Percentiles rank a stretch among this genome's conserved stretches.
phyloP scores from a whole-genome alignment of 2,113 vertebrate genomes.

The Rhinogobius similis region DNA sequence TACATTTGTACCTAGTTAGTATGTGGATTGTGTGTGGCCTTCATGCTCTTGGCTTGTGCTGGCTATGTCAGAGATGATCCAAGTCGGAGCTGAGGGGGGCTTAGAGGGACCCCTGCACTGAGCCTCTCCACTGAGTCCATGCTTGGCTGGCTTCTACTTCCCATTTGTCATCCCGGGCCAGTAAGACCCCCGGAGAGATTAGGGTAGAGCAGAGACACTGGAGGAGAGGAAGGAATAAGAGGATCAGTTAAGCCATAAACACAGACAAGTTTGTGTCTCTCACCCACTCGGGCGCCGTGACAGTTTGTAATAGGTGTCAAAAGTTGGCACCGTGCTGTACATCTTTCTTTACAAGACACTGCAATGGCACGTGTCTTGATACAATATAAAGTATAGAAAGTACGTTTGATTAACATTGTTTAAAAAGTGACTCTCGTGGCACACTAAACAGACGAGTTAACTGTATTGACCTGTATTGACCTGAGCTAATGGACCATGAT shows the following conservation, averaged over 20 bases:
- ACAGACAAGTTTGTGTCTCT: constrained; percentile 74
- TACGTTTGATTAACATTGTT: constrained; percentile 4
- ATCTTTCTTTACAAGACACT: constrained; percentile 51
- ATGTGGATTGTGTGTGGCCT: constrained; percentile 43
- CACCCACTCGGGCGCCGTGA: constrained; percentile 63
- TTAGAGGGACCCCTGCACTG: constrained; percentile 69
- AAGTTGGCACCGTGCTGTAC: constrained; percentile 61
- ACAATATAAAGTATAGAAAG: constrained; percentile 32
- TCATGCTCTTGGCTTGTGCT: constrained; percentile 51
- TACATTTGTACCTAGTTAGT: not conserved
- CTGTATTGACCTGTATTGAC: constrained; percentile 57
- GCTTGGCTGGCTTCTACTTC: constrained; percentile 72
- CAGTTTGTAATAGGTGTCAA: constrained; percentile 71
- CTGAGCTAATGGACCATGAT: constrained; percentile 54
- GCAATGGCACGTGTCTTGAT: constrained; percentile 14
- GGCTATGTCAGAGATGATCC: constrained; percentile 72
- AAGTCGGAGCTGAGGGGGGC: constrained; percentile 62
- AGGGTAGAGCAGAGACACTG: constrained; percentile 69
- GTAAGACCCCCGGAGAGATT: constrained; percentile 76
- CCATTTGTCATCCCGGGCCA: constrained; percentile 76
- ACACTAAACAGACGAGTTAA: constrained; percentile 52
- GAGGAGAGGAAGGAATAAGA: constrained; percentile 74
- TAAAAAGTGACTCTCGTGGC: constrained; percentile 11
- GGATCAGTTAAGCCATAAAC: constrained; percentile 78
- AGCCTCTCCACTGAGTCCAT: constrained; percentile 71